These are phyloP conservation scores for Ypsolopha scabrella DNA, from an alignment of 2,888 invertebrate species.

Conservation along the genomic window DNA sequence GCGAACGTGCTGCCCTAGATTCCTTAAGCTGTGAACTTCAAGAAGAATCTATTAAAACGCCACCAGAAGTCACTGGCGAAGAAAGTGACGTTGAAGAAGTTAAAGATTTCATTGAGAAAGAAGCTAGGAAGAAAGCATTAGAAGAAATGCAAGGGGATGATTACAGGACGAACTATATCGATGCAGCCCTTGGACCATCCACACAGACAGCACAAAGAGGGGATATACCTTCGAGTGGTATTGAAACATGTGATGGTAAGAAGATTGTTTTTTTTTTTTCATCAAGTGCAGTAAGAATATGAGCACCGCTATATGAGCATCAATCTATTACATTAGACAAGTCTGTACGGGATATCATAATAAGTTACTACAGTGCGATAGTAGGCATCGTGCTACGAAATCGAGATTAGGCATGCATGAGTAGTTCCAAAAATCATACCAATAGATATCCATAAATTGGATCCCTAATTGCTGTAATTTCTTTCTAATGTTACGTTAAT, in stretches of 20 bases:
- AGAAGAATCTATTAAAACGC: slow-evolving; percentile 28
- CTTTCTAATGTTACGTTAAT: not conserved
- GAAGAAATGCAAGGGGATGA: slow-evolving; percentile 57
- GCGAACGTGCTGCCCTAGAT: slow-evolving; percentile 57
- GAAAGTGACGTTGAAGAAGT: slow-evolving; percentile 49
- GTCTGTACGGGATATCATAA: not conserved
- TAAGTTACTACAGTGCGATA: not conserved
- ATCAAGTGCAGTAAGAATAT: not conserved
- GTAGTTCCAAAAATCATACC: no score
- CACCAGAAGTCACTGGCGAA: slow-evolving; percentile 30
- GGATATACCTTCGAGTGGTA: slow-evolving; percentile 51
- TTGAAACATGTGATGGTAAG: slow-evolving; percentile 60
- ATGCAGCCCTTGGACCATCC: slow-evolving; percentile 30
- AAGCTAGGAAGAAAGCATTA: slow-evolving; percentile 40
- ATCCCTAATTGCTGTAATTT: no score
- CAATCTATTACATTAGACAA: not conserved
- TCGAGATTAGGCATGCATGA: no score
- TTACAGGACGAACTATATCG: slow-evolving; percentile 43
- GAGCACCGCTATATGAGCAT: not conserved
- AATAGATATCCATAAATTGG: no score
- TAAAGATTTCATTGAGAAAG: slow-evolving; percentile 41
- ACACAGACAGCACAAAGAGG: slow-evolving; percentile 35
- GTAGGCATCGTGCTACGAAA: no score
- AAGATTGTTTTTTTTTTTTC: not conserved
- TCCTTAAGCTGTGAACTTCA: slow-evolving; percentile 55